Percentiles rank a stretch among this genome's conserved stretches.
These are phyloP conservation scores for Aulostomus chinensis DNA, from an alignment of 2,797 vertebrate species.

Conservation along the genomic window DNA sequence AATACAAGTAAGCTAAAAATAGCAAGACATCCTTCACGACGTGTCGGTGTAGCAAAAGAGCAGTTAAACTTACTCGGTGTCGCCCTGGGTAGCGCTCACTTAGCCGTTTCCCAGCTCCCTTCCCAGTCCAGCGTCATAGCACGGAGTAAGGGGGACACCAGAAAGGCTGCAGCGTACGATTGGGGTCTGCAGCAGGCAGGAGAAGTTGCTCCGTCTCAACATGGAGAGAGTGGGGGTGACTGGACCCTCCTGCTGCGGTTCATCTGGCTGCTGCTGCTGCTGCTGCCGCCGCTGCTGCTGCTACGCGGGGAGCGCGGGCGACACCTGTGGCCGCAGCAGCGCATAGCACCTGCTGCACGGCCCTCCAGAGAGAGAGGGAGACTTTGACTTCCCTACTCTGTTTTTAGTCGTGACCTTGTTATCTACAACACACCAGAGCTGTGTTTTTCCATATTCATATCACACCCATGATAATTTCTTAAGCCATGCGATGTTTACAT, in stretches of 20 bases:
- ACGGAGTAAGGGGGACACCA: constrained; percentile 8
- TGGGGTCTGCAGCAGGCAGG: constrained; percentile 33
- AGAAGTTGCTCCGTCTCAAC: constrained; percentile 68
- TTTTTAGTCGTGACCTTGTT: too few relatives aligned
- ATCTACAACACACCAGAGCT: too few relatives aligned
- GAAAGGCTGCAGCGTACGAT: constrained; percentile 20
- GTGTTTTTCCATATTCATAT: too few relatives aligned
- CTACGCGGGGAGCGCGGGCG: constrained; percentile 30
- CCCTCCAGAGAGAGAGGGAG: too few relatives aligned
- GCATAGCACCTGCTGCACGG: constrained; percentile 29
- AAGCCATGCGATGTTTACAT: too few relatives aligned
- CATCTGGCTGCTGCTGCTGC: constrained; percentile 6
- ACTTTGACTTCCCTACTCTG: too few relatives aligned
- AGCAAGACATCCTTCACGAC: constrained; percentile 27
- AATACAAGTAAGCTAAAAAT: constrained; percentile 39
- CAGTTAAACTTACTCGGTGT: constrained; percentile 61
- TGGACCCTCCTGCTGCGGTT: constrained; percentile 42
- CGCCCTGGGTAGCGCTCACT: constrained; percentile 24
- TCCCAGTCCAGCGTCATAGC: constrained; percentile 56
- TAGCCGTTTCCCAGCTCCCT: constrained; percentile 29
- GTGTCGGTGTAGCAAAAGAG: constrained; percentile 7
- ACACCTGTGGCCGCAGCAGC: constrained; percentile 42
- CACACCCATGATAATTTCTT: too few relatives aligned
- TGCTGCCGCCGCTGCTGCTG: constrained; percentile 15
- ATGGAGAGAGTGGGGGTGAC: constrained; percentile 59